phyloP scores from a whole-genome alignment of 2,797 vertebrate genomes.

The Amazona finschi region DNA sequence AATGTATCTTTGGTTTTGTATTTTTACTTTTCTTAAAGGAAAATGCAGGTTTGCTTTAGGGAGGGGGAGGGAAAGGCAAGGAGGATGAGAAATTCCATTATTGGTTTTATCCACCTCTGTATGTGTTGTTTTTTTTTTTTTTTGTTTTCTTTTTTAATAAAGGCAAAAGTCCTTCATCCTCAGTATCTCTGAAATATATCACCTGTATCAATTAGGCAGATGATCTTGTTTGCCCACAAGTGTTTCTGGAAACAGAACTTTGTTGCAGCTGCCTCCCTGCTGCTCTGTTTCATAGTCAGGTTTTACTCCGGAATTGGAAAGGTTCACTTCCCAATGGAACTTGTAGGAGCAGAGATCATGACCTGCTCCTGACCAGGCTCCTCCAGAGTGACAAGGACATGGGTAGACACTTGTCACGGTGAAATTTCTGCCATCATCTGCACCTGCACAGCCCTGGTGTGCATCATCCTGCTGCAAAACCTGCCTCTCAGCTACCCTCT shows the following conservation, averaged over 20 bases:
- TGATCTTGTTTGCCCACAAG: background rate
- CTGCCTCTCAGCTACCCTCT: background rate
- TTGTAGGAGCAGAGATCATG: conserved; percentile 6
- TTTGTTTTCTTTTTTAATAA: background rate
- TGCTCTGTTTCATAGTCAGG: background rate
- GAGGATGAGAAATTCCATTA: conserved; percentile 7
- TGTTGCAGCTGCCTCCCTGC: background rate
- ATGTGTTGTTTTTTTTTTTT: background rate
- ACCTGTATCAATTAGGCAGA: background rate
- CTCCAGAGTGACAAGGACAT: background rate
- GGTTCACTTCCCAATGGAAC: background rate
- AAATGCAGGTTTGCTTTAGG: conserved; percentile 13
- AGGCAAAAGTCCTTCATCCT: background rate
- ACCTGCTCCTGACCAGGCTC: conserved; percentile 1
- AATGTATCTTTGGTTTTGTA: conserved; percentile 43
- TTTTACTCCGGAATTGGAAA: conserved; percentile 37
- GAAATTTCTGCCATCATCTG: background rate
- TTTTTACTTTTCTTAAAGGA: conserved; percentile 31
- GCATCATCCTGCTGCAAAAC: background rate
- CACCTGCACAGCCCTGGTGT: background rate
- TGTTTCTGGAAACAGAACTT: background rate
- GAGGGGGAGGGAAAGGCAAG: background rate
- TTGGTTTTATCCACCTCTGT: background rate
- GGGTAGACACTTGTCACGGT: background rate
- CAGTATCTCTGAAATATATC: background rate